These are phyloP conservation scores for Leptopilina clavipes DNA, from an alignment of 1,140 invertebrate genomes.

Conservation along the genomic window DNA sequence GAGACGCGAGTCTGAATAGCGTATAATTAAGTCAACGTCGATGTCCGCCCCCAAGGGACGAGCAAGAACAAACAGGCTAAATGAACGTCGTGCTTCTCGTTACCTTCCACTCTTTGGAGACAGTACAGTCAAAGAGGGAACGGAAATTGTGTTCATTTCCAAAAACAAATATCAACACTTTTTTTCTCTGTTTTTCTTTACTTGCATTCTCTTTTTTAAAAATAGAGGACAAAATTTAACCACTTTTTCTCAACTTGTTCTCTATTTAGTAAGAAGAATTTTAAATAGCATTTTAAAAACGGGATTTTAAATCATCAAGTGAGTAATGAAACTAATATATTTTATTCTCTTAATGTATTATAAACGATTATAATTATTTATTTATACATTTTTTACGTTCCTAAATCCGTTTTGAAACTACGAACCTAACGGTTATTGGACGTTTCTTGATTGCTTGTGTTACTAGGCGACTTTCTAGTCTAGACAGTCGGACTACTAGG, in stretches of 20 bases:
- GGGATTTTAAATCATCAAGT: too few species aligned
- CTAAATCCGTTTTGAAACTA: not conserved
- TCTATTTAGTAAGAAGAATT: too few species aligned
- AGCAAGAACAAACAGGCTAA: slow-evolving; percentile 70
- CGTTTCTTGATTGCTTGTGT: slow-evolving; percentile 59
- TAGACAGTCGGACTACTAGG: slow-evolving; percentile 20
- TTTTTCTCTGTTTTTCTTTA: not conserved
- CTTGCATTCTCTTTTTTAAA: not conserved
- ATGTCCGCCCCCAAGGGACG: slow-evolving; percentile 61
- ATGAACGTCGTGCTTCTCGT: slow-evolving; percentile 63
- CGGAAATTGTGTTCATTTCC: slow-evolving; percentile 2
- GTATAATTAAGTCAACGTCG: slow-evolving; percentile 72
- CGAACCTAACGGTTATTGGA: slow-evolving; percentile 19
- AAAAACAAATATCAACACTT: slow-evolving; percentile 23
- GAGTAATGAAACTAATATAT: too few species aligned
- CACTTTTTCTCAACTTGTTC: not conserved
- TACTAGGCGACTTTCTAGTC: slow-evolving; percentile 38
- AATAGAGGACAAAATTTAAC: not conserved
- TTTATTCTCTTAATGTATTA: too few species aligned
- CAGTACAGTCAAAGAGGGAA: slow-evolving; percentile 21
- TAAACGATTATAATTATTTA: too few species aligned
- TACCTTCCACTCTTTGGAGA: slow-evolving; percentile 41
- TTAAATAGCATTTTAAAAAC: too few species aligned
- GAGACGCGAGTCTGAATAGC: slow-evolving; percentile 69
- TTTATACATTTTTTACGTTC: not conserved